These are phyloP conservation scores for Clivina fossor DNA, from an alignment of 2,888 invertebrate genomes.

Conservation along the genomic window DNA sequence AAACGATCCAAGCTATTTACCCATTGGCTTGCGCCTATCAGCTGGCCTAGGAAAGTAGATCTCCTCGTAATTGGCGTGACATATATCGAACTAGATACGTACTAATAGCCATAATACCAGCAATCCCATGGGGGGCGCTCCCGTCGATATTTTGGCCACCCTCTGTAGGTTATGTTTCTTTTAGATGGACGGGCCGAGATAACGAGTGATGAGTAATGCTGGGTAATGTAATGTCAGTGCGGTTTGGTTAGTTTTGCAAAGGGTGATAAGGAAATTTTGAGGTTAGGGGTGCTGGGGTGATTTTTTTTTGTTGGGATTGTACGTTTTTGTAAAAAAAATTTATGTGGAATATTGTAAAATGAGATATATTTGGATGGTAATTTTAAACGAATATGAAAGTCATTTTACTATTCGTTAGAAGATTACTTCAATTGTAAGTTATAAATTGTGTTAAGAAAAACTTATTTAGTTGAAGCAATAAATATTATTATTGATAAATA, in stretches of 20 bases:
- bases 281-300: constrained; percentile 14
- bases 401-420: too few species aligned
- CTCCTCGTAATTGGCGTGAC: constrained; percentile 32
- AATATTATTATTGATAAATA: too few species aligned
- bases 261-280: constrained; percentile 21
- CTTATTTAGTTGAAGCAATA: too few species aligned
- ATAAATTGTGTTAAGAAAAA: too few species aligned
- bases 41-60: too few species aligned
- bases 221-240: not conserved
- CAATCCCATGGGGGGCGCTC: not conserved
- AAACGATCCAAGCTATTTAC: constrained; percentile 27
- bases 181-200: constrained; percentile 1
- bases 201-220: constrained; percentile 19
- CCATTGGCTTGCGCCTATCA: constrained; percentile 6
- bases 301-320: constrained; percentile 13
- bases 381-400: too few species aligned
- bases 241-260: not conserved
- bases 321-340: too few species aligned
- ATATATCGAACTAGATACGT: constrained; percentile 24
- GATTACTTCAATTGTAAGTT: too few species aligned
- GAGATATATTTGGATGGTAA: too few species aligned
- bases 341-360: too few species aligned
- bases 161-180: constrained; percentile 11
- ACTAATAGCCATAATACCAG: constrained; percentile 32
- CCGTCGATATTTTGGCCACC: constrained; percentile 16